Conservation (phyloP, 2,797 vertebrate genomes). For the Lepidocolaptes lacrymiger region DNA sequence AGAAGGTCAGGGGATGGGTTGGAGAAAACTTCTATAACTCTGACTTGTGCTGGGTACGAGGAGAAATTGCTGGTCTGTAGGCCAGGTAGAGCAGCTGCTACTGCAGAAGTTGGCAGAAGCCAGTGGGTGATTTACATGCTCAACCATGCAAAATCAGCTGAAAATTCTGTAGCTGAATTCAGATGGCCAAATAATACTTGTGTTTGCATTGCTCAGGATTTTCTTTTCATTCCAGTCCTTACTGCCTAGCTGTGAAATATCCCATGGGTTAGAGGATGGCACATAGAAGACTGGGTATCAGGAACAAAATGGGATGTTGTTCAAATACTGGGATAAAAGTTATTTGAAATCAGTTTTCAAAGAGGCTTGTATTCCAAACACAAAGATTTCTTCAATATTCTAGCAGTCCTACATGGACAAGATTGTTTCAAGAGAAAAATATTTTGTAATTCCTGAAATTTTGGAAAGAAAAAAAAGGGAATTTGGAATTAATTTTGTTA, state of each 20-base stretch:
- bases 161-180: conserved; percentile 57
- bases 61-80: not conserved
- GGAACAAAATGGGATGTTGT: not conserved
- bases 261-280: not conserved
- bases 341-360: not conserved
- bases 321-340: not conserved
- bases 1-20: not conserved
- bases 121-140: conserved; percentile 27
- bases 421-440: not conserved
- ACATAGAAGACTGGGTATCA: not conserved
- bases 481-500: not conserved
- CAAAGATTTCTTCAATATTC: not conserved
- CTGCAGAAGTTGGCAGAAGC: conserved; percentile 23
- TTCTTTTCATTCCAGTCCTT: conserved; percentile 15
- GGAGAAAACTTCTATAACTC: not conserved
- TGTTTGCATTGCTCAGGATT: conserved; percentile 31
- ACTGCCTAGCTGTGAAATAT: conserved; percentile 12
- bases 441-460: not conserved
- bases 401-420: not conserved
- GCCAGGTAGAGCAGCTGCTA: conserved; percentile 39
- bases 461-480: rapidly evolving
- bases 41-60: not conserved
- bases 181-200: conserved; percentile 19
- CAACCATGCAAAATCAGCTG: conserved; percentile 45
- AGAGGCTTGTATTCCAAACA: not conserved